Evolutionary conservation across 2,888 invertebrate genomes (phyloP).

Genomic region (Eilema griseolum): DNA sequence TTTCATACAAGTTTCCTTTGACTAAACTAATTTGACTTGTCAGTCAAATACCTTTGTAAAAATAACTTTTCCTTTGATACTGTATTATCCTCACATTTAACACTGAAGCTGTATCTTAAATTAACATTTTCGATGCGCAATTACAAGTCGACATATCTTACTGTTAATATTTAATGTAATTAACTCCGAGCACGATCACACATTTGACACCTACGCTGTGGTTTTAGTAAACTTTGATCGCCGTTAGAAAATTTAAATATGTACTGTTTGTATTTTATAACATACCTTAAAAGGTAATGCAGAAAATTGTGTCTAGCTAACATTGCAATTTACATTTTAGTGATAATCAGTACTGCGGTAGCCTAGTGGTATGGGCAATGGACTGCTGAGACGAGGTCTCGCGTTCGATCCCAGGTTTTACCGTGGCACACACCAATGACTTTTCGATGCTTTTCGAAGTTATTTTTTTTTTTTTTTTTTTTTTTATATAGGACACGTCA

Average conservation of each 20-base stretch:
- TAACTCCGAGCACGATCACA: conserved; percentile 12
- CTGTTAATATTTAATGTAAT: conserved; percentile 20
- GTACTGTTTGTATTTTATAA: no score
- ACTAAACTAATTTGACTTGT: no score
- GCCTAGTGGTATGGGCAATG: no score
- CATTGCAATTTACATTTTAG: neutral
- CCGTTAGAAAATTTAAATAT: neutral
- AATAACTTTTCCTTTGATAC: neutral
- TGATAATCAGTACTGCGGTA: neutral
- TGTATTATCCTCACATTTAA: neutral
- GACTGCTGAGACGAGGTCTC: no score
- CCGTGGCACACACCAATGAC: no score
- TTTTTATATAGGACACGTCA: no score
- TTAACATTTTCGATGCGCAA: conserved; percentile 8
- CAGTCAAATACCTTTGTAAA: no score
- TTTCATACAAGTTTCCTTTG: no score
- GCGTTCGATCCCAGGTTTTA: no score
- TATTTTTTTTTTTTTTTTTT: no score
- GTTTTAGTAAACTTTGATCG: conserved; percentile 5
- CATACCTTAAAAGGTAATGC: neutral
- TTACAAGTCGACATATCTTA: conserved; percentile 8
- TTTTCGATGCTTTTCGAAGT: no score
- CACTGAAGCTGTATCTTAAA: neutral
- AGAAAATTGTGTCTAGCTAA: neutral
- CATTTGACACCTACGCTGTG: conserved; percentile 6